A percentile compares a stretch with the other conserved stretches of the same genome.
Evolutionary conservation across 2,888 invertebrate species (phyloP).

Genomic region (Spilarctia lutea): DNA sequence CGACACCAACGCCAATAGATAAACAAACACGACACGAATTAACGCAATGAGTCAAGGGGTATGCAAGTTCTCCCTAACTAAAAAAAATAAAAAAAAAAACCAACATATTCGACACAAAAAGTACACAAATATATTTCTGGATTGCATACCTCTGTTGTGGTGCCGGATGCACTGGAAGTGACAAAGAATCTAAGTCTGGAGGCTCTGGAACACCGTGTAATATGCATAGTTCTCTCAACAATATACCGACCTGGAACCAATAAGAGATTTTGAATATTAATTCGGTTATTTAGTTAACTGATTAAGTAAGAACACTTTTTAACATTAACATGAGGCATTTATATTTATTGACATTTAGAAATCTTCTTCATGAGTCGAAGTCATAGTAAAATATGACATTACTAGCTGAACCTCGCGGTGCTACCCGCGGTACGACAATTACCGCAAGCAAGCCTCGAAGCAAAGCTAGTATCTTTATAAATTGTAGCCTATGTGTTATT

Average conservation of each 20-base stretch:
- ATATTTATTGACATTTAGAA: not conserved
- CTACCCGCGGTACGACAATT: too few relatives aligned
- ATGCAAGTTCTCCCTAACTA: too few relatives aligned
- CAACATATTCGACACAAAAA: not conserved
- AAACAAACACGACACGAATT: too few relatives aligned
- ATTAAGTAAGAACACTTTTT: not conserved
- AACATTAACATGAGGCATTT: not conserved
- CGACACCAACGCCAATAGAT: too few relatives aligned
- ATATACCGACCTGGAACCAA: constrained; percentile 92
- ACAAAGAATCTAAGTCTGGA: constrained; percentile 94
- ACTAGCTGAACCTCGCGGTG: too few relatives aligned
- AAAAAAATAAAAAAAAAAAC: not conserved
- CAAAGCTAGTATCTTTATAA: too few relatives aligned
- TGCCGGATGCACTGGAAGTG: constrained; percentile 86
- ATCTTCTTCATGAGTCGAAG: not conserved
- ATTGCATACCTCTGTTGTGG: constrained; percentile 75
- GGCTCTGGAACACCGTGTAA: constrained; percentile 97
- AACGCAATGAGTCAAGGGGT: too few relatives aligned
- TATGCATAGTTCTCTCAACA: constrained; percentile 96
- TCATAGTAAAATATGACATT: not conserved
- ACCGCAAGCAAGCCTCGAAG: too few relatives aligned
- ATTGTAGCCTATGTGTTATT: too few relatives aligned
- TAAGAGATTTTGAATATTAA: constrained; percentile 4
- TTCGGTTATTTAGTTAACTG: not conserved
- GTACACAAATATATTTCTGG: not conserved